Evolutionary conservation across 2,113 vertebrate genomes (phyloP), one percentile per base, ranked within the genome.

Genomic region (Lonchura striata): DNA sequence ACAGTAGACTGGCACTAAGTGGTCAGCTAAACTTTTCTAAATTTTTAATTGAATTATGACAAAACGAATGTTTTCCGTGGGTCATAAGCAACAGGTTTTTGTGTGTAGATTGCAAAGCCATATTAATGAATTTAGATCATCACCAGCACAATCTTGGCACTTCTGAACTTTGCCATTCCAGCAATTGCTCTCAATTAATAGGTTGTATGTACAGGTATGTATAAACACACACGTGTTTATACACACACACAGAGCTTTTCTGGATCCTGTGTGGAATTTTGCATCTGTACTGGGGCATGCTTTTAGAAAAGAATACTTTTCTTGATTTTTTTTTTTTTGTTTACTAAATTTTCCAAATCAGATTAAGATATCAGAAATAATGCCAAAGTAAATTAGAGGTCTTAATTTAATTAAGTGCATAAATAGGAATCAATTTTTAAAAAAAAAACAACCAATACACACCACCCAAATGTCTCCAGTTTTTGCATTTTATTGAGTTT

Each of bases 181-280:
- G 18, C 0, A 1, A 4, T 33, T 65, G 15, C n/a, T 81, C 8
- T 89, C 16, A 75, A 53, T 33, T 21, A 76, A 20, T 9, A 46
- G 28, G 30, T 28, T 19, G 7, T 44, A 5, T 35, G 11, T 57
- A 52, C 21, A 4, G 15, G 9, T 33, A 11, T 49, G 5, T 49
- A 7, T 49, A 61, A 64, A 31, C 25, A 60, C 12, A 3, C 9
- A 1, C 0, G 0, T 54, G 15, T 35, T 59, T 54, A 27, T 74
- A 41, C 5, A 23, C 25, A 15, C 16, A 21, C 15, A n/a, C 4
- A 2, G 9, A 33, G 8, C 33, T 91, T 89, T 53, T 65, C 15
- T 56, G 50, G 35, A 44, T 76, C 50, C 24, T 30, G 0, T 69
- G 19, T 76, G 63, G 20, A 80, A 80, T 86, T 88, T 76, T 95